Evolutionary conservation across 2,113 vertebrate species (phyloP).

Genomic region (Alaudala cheleensis): DNA sequence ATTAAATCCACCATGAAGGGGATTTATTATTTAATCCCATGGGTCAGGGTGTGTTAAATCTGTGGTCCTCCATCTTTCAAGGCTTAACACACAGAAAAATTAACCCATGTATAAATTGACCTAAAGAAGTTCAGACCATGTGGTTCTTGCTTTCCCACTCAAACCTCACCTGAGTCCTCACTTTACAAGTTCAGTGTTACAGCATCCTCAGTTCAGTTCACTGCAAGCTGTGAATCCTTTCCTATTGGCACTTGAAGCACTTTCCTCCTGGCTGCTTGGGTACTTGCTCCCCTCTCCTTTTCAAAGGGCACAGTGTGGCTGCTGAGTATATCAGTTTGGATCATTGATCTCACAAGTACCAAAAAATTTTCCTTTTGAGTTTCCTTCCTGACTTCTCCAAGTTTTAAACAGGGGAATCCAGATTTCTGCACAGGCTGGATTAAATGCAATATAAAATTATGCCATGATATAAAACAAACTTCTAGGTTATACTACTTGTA

Average conservation of each 20-base stretch:
- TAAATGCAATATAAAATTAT: not conserved
- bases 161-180: not conserved
- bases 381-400: not conserved
- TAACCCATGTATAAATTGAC: not conserved
- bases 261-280: not conserved
- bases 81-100: accelerated
- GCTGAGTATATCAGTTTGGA: not conserved
- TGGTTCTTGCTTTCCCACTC: not conserved
- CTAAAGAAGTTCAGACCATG: accelerated
- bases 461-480: not conserved
- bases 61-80: too few relatives aligned
- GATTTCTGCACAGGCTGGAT: not conserved
- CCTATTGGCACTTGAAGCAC: accelerated
- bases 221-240: not conserved
- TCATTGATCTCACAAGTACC: not conserved
- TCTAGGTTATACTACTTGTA: not conserved
- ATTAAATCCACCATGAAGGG: not conserved
- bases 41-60: accelerated
- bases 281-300: accelerated
- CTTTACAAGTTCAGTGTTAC: accelerated
- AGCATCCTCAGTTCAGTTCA: not conserved
- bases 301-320: not conserved
- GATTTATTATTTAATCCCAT: too few relatives aligned
- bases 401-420: not conserved
- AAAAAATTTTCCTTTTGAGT: not conserved